Evolutionary conservation across 2,888 invertebrate species (phyloP).

Genomic region (Oithona nana): DNA sequence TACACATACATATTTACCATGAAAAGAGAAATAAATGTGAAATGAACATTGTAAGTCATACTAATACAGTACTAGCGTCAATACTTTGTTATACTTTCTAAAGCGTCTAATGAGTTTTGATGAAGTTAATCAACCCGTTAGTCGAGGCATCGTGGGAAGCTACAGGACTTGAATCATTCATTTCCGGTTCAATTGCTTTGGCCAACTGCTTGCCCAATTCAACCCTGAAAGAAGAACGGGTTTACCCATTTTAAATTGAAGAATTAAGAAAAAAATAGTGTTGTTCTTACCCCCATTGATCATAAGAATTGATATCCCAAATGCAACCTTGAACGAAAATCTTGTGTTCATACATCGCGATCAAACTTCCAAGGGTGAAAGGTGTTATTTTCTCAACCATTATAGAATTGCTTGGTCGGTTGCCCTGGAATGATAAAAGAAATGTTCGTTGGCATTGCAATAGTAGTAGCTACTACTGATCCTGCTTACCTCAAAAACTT

Average conservation of each 20-base stretch:
- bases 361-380: slow-evolving; percentile 74
- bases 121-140: slow-evolving; percentile 89
- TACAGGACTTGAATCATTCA: slow-evolving; percentile 42
- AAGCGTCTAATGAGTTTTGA: slow-evolving; percentile 36
- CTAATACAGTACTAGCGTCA: too few species aligned
- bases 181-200: slow-evolving; percentile 38
- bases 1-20: too few species aligned
- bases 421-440: slow-evolving; percentile 61
- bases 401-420: slow-evolving; percentile 92
- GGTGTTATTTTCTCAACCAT: slow-evolving; percentile 77
- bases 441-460: background rate
- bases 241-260: background rate
- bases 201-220: slow-evolving; percentile 96
- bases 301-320: slow-evolving; percentile 98
- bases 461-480: background rate
- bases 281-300: slow-evolving; percentile 79
- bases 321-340: slow-evolving; percentile 95
- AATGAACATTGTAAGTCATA: too few species aligned
- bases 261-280: background rate
- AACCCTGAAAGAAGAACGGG: slow-evolving; percentile 39
- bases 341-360: slow-evolving; percentile 96
- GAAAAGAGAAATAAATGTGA: too few species aligned
- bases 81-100: too few species aligned
- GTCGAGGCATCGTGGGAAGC: slow-evolving; percentile 76
- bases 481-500: slow-evolving; percentile 33